These are phyloP conservation scores for Toxostoma redivivum DNA, from an alignment of 2,113 vertebrate genomes.

Conservation along the genomic window DNA sequence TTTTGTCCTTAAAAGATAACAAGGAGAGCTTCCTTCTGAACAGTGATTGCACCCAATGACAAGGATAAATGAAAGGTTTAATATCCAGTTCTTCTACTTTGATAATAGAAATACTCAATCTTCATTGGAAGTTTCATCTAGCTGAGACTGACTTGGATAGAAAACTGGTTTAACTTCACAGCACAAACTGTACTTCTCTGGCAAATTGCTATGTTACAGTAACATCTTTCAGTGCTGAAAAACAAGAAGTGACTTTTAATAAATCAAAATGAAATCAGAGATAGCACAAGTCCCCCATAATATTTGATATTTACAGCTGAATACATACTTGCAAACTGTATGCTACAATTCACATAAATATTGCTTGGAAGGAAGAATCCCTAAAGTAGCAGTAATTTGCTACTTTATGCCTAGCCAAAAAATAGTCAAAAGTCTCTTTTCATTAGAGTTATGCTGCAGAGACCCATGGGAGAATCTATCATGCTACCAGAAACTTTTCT, in stretches of 20 bases:
- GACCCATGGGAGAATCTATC: not conserved
- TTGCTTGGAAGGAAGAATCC: not conserved
- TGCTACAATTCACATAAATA: not conserved
- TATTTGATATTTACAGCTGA: slow-evolving; percentile 3
- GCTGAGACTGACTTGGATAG: slow-evolving; percentile 24
- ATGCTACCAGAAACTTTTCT: not conserved
- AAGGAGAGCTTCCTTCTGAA: slow-evolving; percentile 30
- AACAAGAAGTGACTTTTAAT: slow-evolving; percentile 50
- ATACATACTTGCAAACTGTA: slow-evolving; percentile 10
- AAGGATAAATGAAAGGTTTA: slow-evolving; percentile 63
- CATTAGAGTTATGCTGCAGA: not conserved
- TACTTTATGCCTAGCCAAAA: not conserved
- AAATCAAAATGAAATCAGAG: slow-evolving; percentile 42
- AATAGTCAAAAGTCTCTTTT: not conserved
- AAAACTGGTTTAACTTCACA: slow-evolving; percentile 49
- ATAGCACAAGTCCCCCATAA: not conserved
- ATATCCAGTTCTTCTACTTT: slow-evolving; percentile 53
- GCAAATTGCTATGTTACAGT: slow-evolving; percentile 42
- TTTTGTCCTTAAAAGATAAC: slow-evolving; percentile 25
- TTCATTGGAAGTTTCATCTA: slow-evolving; percentile 52
- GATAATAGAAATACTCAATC: slow-evolving; percentile 55
- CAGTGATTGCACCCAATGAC: slow-evolving; percentile 45
- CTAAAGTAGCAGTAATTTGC: not conserved
- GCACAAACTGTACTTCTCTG: slow-evolving; percentile 17
- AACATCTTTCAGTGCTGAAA: slow-evolving; percentile 21